Evolutionary conservation across 2,888 invertebrate species (phyloP).

Genomic region (Sphaerophoria rueppellii): DNA sequence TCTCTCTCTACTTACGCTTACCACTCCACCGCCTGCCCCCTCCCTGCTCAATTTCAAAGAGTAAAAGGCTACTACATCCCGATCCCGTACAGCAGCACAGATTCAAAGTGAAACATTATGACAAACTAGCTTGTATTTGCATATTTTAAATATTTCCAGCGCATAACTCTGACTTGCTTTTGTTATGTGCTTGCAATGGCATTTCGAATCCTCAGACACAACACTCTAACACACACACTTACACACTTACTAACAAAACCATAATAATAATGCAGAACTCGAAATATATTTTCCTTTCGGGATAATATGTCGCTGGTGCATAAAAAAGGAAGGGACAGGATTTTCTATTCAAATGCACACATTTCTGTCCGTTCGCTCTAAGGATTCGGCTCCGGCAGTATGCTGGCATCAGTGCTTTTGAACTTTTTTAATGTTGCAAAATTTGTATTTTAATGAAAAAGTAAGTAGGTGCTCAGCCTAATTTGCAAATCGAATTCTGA

Average conservation of each 20-base stretch:
- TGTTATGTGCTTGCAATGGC: conserved; percentile 31
- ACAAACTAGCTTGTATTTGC: conserved; percentile 67
- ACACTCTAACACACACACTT: no score
- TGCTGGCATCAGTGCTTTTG: not conserved
- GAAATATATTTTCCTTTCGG: conserved; percentile 51
- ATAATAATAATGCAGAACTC: conserved; percentile 8
- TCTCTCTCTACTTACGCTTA: not conserved
- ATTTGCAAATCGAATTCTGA: no score
- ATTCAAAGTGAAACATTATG: conserved; percentile 47
- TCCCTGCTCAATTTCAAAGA: no score
- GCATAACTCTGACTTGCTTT: conserved; percentile 64
- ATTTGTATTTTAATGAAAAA: not conserved
- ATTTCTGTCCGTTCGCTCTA: conserved; percentile 22
- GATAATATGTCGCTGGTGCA: conserved; percentile 8
- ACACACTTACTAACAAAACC: not conserved
- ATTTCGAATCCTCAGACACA: conserved; percentile 48
- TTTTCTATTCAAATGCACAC: conserved; percentile 45
- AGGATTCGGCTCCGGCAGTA: not conserved
- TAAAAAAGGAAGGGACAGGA: conserved; percentile 38
- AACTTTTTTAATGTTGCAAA: not conserved
- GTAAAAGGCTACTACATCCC: no score
- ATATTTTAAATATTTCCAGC: conserved; percentile 68
- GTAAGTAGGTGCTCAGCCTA: no score
- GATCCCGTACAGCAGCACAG: no score
- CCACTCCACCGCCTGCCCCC: not conserved